Base-by-base conservation (phyloP, 2,888 invertebrate species). In the Drosophila paracracens region DNA sequence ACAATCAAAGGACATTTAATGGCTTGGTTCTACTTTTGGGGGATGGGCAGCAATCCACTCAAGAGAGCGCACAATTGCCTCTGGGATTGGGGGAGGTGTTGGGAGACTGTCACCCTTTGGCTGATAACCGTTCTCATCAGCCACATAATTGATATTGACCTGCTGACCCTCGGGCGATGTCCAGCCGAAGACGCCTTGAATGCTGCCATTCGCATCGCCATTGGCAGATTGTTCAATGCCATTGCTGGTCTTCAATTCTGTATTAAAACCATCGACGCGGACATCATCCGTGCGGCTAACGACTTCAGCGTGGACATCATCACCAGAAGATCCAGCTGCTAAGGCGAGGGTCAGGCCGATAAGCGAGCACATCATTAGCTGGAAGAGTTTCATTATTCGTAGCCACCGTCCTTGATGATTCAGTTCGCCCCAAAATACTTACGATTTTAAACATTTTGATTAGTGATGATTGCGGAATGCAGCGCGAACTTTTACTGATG, bases 381-480 rank as follows among this genome's bases (percentile, higher is more conserved):
- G 31, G 21, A 57, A 31, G 4, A 29, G 2, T 0, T 29, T 38
- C 0, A n/a, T 16, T 46, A 13, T 2, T 38, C 1, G 29, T 38
- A 18, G 35, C 13, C 27, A 27, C 18, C 0, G 10, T 53, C 53
- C 53, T 6, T 25, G 35, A 16, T 25, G 10, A 36, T 54, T 27
- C 7, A 10, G 18, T 21, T 52, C 4, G 8, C 38, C 10, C 6
- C 29, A 29, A 10, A 50, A 18, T 3, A 40, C 56, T 57, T 31
- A 57, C 57, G 21, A 43, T 57, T 31, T 57, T 57, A 18, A 43
- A 43, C 57, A 57, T 57, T 43, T 57, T 57, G 16, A 33, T 53
- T 56, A n/a, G 40, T 21, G 31, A 21, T 4, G 11, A 21, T 31
- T 31, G 40, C 11, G 4, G 13, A 54, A 40, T 56, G 40, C 7